Evolutionary conservation across 2,888 invertebrate species (phyloP), one percentile per base, ranked within the genome.

Genomic region (Leptopterna dolabrata): DNA sequence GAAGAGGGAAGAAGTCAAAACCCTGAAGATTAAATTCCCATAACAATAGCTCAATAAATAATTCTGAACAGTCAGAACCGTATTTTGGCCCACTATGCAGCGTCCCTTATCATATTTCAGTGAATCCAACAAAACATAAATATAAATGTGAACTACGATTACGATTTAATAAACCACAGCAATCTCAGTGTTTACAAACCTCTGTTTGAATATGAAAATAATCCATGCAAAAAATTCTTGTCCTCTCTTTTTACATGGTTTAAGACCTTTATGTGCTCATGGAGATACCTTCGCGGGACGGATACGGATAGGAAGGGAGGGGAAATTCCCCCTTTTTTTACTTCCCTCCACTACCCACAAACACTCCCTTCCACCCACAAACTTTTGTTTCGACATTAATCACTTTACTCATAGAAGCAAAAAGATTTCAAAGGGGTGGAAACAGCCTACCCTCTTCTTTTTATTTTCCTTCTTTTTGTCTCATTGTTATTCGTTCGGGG

Each of bases 301-400:
- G 24, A 55, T 19, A 1, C 11, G 24, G 63, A 7, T 11, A n/a
- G n/a, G n/a, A n/a, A n/a, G n/a, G 27, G 11, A 11, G 45, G 47
- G 14, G 27, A 36, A 78, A 19, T 45, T 45, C 45, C 9, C 78
- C 78, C 14, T 45, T 14, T 78, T 24, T 45, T n/a, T n/a, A n/a
- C n/a, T n/a, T n/a, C n/a, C n/a, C 45, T 24, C 9, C 9, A 11
- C 45, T 16, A 19, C 27, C 78, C 45, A 45, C 73, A 63, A 63
- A 83, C 85, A n/a, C n/a, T 45, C 45, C 43, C 9, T 7, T 11
- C 45, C 36, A 19, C 27, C 78, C 45, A 45, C 73, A 63, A 63
- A 83, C 85, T 85, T 85, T 85, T 85, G 85, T 85, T 76, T 45
- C 47, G 76, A 76, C 85, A 85, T 85, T 85, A 85, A 85, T 85